A percentile compares a stretch with the other conserved stretches of the same genome.
These are phyloP conservation scores for Lysandra coridon DNA, from an alignment of 2,888 invertebrate species.

Conservation along the genomic window DNA sequence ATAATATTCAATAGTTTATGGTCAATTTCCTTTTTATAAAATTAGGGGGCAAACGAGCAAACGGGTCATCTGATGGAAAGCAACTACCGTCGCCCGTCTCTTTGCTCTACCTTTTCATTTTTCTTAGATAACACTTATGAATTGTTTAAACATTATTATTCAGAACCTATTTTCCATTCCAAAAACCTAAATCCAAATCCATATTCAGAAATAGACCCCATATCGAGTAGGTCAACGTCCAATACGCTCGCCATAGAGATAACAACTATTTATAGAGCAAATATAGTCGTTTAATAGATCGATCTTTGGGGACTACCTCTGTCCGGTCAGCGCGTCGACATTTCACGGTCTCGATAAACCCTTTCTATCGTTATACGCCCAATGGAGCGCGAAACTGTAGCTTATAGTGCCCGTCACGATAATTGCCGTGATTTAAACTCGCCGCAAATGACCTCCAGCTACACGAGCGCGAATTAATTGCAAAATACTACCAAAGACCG, in stretches of 20 bases:
- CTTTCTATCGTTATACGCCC: conserved; percentile 19
- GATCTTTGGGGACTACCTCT: conserved; percentile 26
- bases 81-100: too few relatives aligned
- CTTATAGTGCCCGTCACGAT: background rate
- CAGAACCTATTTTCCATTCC: too few relatives aligned
- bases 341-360: conserved; percentile 22
- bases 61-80: too few relatives aligned
- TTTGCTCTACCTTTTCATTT: too few relatives aligned
- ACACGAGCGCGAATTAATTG: background rate
- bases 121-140: too few relatives aligned
- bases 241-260: background rate
- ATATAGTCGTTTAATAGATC: conserved; percentile 15
- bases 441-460: background rate
- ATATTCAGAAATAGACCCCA: background rate
- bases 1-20: too few relatives aligned
- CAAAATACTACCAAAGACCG: background rate
- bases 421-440: background rate
- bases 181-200: background rate
- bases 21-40: too few relatives aligned
- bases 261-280: conserved; percentile 12
- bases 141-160: too few relatives aligned
- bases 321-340: conserved; percentile 28
- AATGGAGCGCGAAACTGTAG: conserved; percentile 11
- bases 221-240: background rate
- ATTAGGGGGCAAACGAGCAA: too few relatives aligned